These are phyloP conservation scores for Hapalemur alaotrensis DNA, from an alignment of 2,797 vertebrate species.

Conservation along the genomic window DNA sequence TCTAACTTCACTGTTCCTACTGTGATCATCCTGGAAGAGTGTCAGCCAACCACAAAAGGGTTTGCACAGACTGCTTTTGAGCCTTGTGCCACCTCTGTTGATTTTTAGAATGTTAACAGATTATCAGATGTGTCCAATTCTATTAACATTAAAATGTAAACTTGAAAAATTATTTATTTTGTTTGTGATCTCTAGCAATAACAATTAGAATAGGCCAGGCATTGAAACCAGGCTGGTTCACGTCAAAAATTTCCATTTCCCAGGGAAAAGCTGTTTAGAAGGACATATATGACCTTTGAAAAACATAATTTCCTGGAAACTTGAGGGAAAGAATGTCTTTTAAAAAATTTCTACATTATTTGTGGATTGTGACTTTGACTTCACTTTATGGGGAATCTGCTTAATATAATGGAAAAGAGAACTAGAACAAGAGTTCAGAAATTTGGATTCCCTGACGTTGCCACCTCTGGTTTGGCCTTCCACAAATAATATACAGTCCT, in stretches of 20 bases:
- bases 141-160: neutral
- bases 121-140: neutral
- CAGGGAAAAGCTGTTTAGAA: neutral
- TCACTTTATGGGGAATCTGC: neutral
- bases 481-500: neutral
- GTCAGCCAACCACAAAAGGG: neutral
- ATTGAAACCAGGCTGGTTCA: neutral
- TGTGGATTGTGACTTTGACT: neutral
- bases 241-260: neutral
- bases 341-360: neutral
- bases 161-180: constrained; percentile 7
- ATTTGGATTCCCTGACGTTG: neutral
- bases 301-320: neutral
- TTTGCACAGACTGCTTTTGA: neutral
- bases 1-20: neutral
- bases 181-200: neutral
- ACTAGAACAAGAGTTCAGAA: neutral
- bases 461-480: neutral
- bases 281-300: neutral
- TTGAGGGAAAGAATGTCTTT: neutral
- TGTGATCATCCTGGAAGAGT: neutral
- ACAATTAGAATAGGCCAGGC: neutral
- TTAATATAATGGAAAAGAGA: neutral
- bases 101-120: constrained; percentile 10
- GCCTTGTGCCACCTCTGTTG: neutral